Percentiles rank a stretch among this genome's conserved stretches.
phyloP scores from a whole-genome alignment of 1,140 invertebrate species.

The Armadillidium nasatum region DNA sequence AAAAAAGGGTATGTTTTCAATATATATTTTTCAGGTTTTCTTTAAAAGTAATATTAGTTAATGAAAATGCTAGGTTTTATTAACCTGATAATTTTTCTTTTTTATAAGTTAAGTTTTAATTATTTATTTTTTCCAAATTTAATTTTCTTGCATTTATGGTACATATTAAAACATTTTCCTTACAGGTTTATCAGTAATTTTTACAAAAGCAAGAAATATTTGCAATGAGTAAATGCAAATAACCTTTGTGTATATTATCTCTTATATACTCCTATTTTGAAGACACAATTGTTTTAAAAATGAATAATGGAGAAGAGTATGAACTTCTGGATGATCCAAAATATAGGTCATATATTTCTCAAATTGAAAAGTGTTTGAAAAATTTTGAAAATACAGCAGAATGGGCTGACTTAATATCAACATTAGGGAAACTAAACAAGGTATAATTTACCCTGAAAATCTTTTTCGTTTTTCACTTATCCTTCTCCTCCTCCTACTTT shows the following conservation, averaged over 20 bases:
- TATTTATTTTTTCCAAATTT: too few relatives aligned
- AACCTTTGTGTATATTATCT: too few relatives aligned
- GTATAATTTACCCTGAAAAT: conserved; percentile 47
- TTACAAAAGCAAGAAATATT: too few relatives aligned
- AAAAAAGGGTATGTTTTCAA: background rate
- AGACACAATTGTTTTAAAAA: too few relatives aligned
- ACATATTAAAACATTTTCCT: too few relatives aligned
- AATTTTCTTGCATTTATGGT: too few relatives aligned
- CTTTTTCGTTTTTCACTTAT: too few relatives aligned
- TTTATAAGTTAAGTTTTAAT: too few relatives aligned
- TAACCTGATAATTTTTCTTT: background rate
- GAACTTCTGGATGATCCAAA: conserved; percentile 71
- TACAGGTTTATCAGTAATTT: too few relatives aligned
- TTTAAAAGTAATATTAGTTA: background rate
- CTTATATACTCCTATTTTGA: too few relatives aligned
- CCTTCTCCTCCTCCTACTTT: background rate
- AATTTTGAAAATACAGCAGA: conserved; percentile 91
- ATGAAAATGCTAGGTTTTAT: background rate
- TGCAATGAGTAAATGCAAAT: too few relatives aligned
- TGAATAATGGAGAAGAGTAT: conserved; percentile 58
- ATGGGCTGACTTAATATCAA: conserved; percentile 92
- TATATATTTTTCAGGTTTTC: background rate
- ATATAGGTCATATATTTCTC: conserved; percentile 64
- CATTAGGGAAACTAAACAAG: conserved; percentile 87
- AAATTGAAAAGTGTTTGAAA: conserved; percentile 83